Base-by-base conservation (phyloP, 2,113 vertebrate genomes). In the Ciconia maguari region DNA sequence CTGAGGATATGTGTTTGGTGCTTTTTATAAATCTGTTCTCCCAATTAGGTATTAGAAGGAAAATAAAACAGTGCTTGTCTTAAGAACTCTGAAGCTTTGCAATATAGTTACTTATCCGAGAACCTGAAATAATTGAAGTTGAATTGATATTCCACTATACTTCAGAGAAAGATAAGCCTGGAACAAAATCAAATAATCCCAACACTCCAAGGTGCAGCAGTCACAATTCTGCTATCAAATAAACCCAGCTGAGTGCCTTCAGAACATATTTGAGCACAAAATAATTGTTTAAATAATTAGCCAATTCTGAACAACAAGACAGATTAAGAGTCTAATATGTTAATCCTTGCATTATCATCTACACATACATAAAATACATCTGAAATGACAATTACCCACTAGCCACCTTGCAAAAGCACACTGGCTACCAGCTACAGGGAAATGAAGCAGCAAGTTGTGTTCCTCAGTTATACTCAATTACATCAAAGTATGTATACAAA, bases 401-500 rank as follows among this genome's bases (percentile, higher is more conserved):
- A 76, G n/a, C 7, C n/a, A 71, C 52, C 12, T 42, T 52, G 51
- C 7, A 95, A 82, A 96, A 90, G 11, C 38, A 54, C 24, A 20
- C 16, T 60, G n/a, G n/a, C 30, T 86, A 49, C 61, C 13, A 89
- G 11, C 66, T 44, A 80, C 34, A 71, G 21, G 18, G 42, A 79
- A 94, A 88, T 4, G 86, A 86, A 92, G 83, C 61, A 76, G 72
- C 46, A 61, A 89, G 69, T 41, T 83, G 72, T 42, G 19, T 44
- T 96, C 68, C 48, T 74, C 72, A 78, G 93, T 69, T 90, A 61
- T 1, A 78, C 55, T 49, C 90, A 86, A 71, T 94, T 95, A 93
- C 69, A 55, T 36, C n/a, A 4, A 74, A 94, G 38, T 81, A 89
- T 80, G 87, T 66, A 36, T 57, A 91, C n/a, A 96, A 95, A 96